Evolutionary conservation across 1,140 invertebrate genomes (phyloP), one percentile per base, ranked within the genome.

Genomic region (Plodia interpunctella): DNA sequence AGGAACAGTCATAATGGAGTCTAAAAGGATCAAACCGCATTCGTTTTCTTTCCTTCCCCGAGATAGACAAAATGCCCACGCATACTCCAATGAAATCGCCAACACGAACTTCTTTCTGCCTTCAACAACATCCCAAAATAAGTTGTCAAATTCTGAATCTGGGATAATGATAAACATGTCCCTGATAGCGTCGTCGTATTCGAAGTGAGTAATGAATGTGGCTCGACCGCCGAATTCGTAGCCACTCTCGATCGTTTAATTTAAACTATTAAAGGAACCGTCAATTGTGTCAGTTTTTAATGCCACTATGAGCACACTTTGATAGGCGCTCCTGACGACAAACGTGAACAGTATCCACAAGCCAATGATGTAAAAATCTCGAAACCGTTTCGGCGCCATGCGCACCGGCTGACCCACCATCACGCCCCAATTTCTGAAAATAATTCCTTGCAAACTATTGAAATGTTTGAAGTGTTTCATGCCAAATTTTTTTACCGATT

Each of bases 321-420:
- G 83, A 35, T 86, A 86, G 15, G 75, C 80, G 6, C 72, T 83
- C 30, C 83, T 72, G 0, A 86, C 68, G 8, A 80, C 73, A 58
- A 83, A 86, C 2, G 83, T 79, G 49, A 83, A 86, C 79, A 74
- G 82, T 49, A 86, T 65, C 83, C 83, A 86, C 19, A 86, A 30
- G 25, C 70, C 55, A 15, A 82, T 50, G 10, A 86, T 72, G 54
- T 86, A 86, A 38, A 83, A 86, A 65, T 86, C 83, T 57, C 83
- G 71, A 21, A 83, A 86, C 8, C 72, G 67, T 63, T 52, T 74
- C 0, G 80, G 83, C 9, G 62, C 62, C 6, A 86, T 67, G 19
- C 69, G 62, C 18, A 86, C 72, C 0, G 80, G 72, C 51, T 86
- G 83, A 6, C 80, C 83, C 35, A 83, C 55, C 65, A 80, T 63